Evolutionary conservation across 2,113 vertebrate species (phyloP).

Genomic region (Trinectes maculatus): DNA sequence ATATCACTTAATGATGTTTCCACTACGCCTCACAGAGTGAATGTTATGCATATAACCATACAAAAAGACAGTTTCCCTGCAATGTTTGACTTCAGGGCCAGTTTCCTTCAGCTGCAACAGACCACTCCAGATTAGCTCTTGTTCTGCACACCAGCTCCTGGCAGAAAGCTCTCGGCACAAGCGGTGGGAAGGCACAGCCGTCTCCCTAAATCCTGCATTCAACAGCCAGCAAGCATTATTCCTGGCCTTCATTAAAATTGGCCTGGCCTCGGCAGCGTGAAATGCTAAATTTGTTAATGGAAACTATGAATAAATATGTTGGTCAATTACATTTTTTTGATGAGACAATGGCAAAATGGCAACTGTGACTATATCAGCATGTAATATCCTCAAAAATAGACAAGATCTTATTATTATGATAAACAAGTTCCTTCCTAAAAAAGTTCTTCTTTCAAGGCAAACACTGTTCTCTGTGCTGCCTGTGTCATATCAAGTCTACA

Average conservation of each 20-base stretch:
- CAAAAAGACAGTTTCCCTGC: slow-evolving; percentile 32
- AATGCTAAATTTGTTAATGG: not conserved
- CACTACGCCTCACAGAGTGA: too few relatives aligned
- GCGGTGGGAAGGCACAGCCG: slow-evolving; percentile 59
- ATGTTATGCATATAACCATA: slow-evolving; percentile 10
- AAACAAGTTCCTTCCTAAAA: too few relatives aligned
- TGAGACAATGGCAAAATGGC: not conserved
- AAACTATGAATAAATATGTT: not conserved
- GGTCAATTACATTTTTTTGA: too few relatives aligned
- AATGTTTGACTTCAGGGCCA: slow-evolving; percentile 51
- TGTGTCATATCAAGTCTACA: too few relatives aligned
- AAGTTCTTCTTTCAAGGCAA: too few relatives aligned
- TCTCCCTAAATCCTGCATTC: slow-evolving; percentile 63
- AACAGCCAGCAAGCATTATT: slow-evolving; percentile 58
- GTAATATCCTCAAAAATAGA: not conserved
- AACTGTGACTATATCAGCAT: not conserved
- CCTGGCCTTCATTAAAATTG: slow-evolving; percentile 66
- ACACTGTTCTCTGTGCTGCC: too few relatives aligned
- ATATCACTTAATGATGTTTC: too few relatives aligned
- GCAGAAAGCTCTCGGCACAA: slow-evolving; percentile 58
- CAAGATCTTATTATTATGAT: too few relatives aligned
- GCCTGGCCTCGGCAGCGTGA: slow-evolving; percentile 52
- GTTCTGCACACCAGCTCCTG: slow-evolving; percentile 65
- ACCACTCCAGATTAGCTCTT: slow-evolving; percentile 73
- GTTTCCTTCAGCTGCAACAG: slow-evolving; percentile 55